A percentile compares a stretch with the other conserved stretches of the same genome.
Evolutionary conservation across 1,140 invertebrate species (phyloP).

Genomic region (Uloborus diversus): DNA sequence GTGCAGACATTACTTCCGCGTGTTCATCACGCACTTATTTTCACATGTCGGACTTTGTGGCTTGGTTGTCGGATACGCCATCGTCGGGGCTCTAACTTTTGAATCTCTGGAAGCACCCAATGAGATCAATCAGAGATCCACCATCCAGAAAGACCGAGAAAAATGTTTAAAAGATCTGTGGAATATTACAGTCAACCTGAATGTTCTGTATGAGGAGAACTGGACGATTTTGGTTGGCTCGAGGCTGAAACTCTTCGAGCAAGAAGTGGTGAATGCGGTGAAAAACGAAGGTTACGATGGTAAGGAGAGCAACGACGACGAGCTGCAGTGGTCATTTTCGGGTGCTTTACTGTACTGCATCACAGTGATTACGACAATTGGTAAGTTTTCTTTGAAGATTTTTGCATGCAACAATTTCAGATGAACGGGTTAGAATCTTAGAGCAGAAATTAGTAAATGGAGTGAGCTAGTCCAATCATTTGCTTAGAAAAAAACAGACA

Average conservation of each 20-base stretch:
- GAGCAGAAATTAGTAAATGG: no score
- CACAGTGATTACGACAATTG: slow-evolving; percentile 85
- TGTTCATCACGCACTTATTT: slow-evolving; percentile 68
- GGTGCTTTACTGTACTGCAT: slow-evolving; percentile 82
- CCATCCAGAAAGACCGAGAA: slow-evolving; percentile 57
- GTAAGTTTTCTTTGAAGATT: slow-evolving; percentile 66
- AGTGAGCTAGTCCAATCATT: no score
- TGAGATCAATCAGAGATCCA: slow-evolving; percentile 64
- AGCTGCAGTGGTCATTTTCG: slow-evolving; percentile 80
- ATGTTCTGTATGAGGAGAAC: slow-evolving; percentile 78
- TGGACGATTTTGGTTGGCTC: slow-evolving; percentile 80
- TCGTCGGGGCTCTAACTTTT: slow-evolving; percentile 93
- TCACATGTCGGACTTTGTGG: slow-evolving; percentile 90
- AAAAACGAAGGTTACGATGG: slow-evolving; percentile 80
- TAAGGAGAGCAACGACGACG: slow-evolving; percentile 71
- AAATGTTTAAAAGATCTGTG: slow-evolving; percentile 70
- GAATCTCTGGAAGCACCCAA: slow-evolving; percentile 81
- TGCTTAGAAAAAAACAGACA: no score
- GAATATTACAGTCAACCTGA: slow-evolving; percentile 76
- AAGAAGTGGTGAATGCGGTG: slow-evolving; percentile 77
- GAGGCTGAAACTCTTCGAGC: slow-evolving; percentile 79
- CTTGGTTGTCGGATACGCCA: slow-evolving; percentile 92
- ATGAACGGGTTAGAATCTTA: no score
- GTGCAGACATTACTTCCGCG: slow-evolving; percentile 61
- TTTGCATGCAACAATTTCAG: no score